Evolutionary conservation across 2,797 vertebrate species (phyloP), one percentile per base, ranked within the genome.

Genomic region (Allobates femoralis): DNA sequence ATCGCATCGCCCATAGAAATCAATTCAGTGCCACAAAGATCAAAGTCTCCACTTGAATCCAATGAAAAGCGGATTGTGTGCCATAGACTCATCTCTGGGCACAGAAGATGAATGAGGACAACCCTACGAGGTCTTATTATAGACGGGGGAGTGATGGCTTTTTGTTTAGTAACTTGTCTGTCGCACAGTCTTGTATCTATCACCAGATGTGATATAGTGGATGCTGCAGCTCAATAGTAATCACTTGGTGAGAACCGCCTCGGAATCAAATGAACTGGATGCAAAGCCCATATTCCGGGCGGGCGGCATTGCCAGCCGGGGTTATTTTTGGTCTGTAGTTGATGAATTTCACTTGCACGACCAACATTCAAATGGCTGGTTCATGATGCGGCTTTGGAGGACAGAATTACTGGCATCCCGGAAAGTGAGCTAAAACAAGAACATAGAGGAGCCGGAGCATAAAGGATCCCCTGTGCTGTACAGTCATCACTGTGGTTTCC

Each of bases 161-260:
- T 69, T 87, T 83, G 64, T 83, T 66, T 74, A 53, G 69, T 46
- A 60, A 53, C 46, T 80, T 56, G 19, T 14, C 53, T 73, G 64
- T 64, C 41, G 60, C 69, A 34, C 50, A 85, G 86, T 84, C 82
- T 80, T 50, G 46, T 66, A 75, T 37, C 23, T 60, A 56, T 62
- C 86, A 58, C 66, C 86, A 88, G 82, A 88, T 85, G 86, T 50
- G 30, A 58, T 46, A 84, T 76, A 77, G 85, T 55, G 66, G 76
- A 75, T 18, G 37, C 69, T 79, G 8, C 30, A 41, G 67, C 77
- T 76, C 34, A 81, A 81, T 73, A 64, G 28, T 67, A 79, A 84
- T 41, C 66, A 60, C 50, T 60, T 76, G 5, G 12, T 14, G 46
- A 15, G 28, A 28, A 69, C 18, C 76, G 23, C 67, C 86, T 78